A percentile compares a stretch with the other conserved stretches of the same genome.
These are phyloP conservation scores for Geotrupes spiniger DNA, from an alignment of 2,888 invertebrate genomes.

Conservation along the genomic window DNA sequence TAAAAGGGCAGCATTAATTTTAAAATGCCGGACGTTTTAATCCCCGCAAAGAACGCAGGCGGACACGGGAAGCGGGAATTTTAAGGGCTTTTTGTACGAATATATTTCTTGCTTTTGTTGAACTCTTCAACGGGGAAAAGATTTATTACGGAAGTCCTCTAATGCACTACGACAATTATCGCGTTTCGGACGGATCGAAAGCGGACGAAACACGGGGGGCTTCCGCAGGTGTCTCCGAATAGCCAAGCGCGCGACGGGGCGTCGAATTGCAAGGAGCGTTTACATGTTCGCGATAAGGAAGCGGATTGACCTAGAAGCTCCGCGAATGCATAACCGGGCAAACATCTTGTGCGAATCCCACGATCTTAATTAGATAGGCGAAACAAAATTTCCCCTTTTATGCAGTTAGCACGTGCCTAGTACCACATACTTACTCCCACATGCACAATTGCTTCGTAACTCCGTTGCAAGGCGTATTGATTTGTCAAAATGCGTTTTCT, in stretches of 20 bases:
- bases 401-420: constrained; percentile 32
- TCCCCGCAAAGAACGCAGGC: constrained; percentile 37
- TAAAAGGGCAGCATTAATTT: constrained; percentile 40
- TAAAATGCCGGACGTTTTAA: constrained; percentile 42
- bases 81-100: constrained; percentile 37
- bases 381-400: constrained; percentile 30
- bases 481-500: too few relatives aligned
- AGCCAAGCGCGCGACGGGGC: neutral
- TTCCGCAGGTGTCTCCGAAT: neutral
- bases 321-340: constrained; percentile 14
- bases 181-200: too few relatives aligned
- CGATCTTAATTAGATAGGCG: constrained; percentile 35
- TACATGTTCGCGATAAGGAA: constrained; percentile 15
- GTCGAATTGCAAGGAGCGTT: neutral
- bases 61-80: constrained; percentile 18
- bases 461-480: too few relatives aligned
- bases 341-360: constrained; percentile 34
- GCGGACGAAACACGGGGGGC: neutral
- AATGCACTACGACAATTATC: constrained; percentile 11
- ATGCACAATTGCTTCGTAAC: constrained; percentile 23
- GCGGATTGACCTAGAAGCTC: constrained; percentile 20
- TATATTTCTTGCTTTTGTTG: constrained; percentile 34
- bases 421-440: constrained; percentile 33
- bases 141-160: constrained; percentile 25
- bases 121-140: constrained; percentile 14